Evolutionary conservation across 2,113 vertebrate species (phyloP).

Genomic region (Pelobates fuscus): DNA sequence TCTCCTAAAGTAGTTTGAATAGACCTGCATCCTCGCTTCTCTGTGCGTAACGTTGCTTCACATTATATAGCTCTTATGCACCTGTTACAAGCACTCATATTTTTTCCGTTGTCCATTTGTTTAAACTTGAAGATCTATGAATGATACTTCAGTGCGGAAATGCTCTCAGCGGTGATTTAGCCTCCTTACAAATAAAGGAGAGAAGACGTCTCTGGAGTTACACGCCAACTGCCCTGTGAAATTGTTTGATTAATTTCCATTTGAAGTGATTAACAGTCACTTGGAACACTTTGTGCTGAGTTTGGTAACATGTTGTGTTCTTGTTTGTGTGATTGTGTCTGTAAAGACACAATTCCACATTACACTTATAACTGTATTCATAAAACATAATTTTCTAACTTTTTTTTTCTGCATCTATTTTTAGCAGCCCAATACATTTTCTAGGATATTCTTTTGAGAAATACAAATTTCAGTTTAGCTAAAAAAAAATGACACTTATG

Average conservation of each 20-base stretch:
- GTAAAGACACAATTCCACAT: no score
- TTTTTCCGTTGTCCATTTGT: conserved; percentile 42
- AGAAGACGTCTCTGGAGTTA: background rate
- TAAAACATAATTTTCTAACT: no score
- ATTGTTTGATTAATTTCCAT: background rate
- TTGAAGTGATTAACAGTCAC: background rate
- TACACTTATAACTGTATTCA: no score
- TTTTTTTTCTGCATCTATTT: no score
- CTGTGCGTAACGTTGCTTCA: conserved; percentile 46
- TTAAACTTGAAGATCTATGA: conserved; percentile 49
- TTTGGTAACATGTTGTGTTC: no score
- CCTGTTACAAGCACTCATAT: conserved; percentile 15
- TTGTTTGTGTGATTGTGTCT: no score
- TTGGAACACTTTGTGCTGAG: background rate
- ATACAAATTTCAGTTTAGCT: no score
- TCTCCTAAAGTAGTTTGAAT: conserved; percentile 73
- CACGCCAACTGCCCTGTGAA: background rate
- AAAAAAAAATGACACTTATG: no score
- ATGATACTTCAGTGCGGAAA: conserved; percentile 49
- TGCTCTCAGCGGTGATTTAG: conserved; percentile 1
- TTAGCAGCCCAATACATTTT: no score
- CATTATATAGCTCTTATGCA: conserved; percentile 23
- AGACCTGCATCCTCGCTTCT: conserved; percentile 60
- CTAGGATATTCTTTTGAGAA: no score
- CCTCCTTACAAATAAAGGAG: conserved; percentile 5